phyloP scores from a whole-genome alignment of 2,113 vertebrate species.

The Mionectes macconnelli region DNA sequence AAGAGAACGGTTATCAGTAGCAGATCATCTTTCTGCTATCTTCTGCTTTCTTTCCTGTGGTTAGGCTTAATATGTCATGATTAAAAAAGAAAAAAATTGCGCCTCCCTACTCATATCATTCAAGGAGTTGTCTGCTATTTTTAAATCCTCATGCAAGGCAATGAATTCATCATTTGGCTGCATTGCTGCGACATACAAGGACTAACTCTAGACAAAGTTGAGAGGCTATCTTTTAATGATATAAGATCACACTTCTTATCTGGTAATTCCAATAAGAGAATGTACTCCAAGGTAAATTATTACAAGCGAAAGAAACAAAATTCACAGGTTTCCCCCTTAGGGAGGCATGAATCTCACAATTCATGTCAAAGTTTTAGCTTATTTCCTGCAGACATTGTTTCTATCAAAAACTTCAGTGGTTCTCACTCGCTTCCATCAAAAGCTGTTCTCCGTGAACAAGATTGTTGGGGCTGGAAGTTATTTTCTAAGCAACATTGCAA shows the following conservation, averaged over 20 bases:
- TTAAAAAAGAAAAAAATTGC: not conserved
- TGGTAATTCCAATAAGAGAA: not conserved
- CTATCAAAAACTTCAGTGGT: not conserved
- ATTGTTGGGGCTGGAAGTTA: not conserved
- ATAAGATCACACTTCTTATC: not conserved
- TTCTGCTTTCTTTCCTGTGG: not conserved
- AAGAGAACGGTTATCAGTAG: not conserved
- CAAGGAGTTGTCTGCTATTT: not conserved
- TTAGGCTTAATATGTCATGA: not conserved
- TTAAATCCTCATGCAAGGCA: not conserved
- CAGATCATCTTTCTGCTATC: not conserved
- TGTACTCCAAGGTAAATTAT: not conserved
- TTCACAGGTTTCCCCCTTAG: not conserved
- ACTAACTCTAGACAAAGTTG: not conserved
- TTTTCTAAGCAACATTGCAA: slow-evolving; percentile 19
- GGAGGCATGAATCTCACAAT: not conserved
- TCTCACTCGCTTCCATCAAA: not conserved
- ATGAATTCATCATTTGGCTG: not conserved
- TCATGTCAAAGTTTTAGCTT: not conserved
- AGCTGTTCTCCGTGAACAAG: not conserved
- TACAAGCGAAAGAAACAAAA: not conserved
- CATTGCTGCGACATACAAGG: not conserved
- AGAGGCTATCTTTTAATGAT: not conserved
- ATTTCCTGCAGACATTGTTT: not conserved
- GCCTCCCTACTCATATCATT: not conserved